Evolutionary conservation across 2,888 invertebrate species (phyloP), one percentile per base, ranked within the genome.

Genomic region (Tachystola acroxantha): DNA sequence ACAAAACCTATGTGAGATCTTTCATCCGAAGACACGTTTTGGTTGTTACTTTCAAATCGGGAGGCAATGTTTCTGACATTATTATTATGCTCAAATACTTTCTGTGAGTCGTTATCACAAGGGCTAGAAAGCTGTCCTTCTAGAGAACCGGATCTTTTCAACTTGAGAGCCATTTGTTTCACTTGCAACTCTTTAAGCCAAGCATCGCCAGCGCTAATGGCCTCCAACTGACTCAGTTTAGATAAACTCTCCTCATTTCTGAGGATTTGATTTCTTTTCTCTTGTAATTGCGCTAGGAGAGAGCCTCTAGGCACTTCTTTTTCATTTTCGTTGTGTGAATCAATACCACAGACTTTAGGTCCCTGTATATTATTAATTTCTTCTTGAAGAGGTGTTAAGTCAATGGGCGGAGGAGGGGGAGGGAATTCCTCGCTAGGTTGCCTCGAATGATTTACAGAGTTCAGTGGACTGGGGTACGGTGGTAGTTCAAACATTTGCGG

Each of bases 371-470:
- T 86, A 44, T 82, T 78, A 5, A 90, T 66, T 65, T 91, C 89
- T 45, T 91, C 90, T 40, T 91, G 90, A 0, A 92, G 73, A 0
- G 91, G 89, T 12, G 89, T 90, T 43, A 93, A 78, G 46, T 94
- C 93, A 31, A 93, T 88, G 0, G 93, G 93, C 1, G 94, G 92
- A 0, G 96, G 96, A n/a, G 95, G 95, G 3, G 95, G 95, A 32
- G 96, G 96, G 57, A 96, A 96, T 56, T 96, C 96, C 74, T 95
- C 95, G 68, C 95, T 96, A 0, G 94, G 91, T 70, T 96, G 96
- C 32, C 96, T 86, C 1, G 95, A 96, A 70, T 96, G 96, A 36
- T 92, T 89, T 0, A 90, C 92, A 0, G 94, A 94, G 48, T 91
- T 91, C 50, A 92, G 88, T 1, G 94, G 94, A 55, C 93, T 93